phyloP scores from a whole-genome alignment of 2,113 vertebrate species.

The Antigone vipio region DNA sequence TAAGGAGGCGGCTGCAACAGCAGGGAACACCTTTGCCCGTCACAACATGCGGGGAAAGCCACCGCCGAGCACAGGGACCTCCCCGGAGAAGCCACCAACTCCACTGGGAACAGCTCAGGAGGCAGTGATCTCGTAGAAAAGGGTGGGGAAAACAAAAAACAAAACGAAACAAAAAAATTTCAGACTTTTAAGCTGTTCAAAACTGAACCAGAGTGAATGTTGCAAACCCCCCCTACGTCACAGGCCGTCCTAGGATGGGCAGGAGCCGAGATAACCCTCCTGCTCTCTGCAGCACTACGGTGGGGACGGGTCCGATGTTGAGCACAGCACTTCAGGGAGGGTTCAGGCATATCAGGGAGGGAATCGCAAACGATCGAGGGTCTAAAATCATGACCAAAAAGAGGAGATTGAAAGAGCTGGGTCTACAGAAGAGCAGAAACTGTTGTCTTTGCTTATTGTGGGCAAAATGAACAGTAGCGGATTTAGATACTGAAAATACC shows the following conservation, averaged over 20 bases:
- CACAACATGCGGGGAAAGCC: not conserved
- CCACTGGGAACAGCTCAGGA: not conserved
- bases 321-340: rapidly evolving
- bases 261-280: not conserved
- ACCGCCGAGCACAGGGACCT: not conserved
- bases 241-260: not conserved
- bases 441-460: not conserved
- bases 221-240: not conserved
- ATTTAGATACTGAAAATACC: not conserved
- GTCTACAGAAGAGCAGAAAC: not conserved
- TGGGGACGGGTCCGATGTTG: rapidly evolving
- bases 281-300: not conserved
- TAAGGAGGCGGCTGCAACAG: not conserved
- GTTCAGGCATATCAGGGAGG: not conserved
- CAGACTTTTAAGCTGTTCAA: not conserved
- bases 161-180: not conserved
- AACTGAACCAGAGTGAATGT: not conserved
- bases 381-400: not conserved
- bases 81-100: not conserved
- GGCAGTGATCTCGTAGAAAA: not conserved
- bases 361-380: rapidly evolving
- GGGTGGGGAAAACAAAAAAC: not conserved
- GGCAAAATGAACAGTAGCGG: not conserved
- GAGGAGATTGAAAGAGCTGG: not conserved
- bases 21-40: not conserved